A percentile compares a stretch with the other conserved stretches of the same genome.
These are phyloP conservation scores for Aricia artaxerxes DNA, from an alignment of 2,888 invertebrate genomes.

Conservation along the genomic window DNA sequence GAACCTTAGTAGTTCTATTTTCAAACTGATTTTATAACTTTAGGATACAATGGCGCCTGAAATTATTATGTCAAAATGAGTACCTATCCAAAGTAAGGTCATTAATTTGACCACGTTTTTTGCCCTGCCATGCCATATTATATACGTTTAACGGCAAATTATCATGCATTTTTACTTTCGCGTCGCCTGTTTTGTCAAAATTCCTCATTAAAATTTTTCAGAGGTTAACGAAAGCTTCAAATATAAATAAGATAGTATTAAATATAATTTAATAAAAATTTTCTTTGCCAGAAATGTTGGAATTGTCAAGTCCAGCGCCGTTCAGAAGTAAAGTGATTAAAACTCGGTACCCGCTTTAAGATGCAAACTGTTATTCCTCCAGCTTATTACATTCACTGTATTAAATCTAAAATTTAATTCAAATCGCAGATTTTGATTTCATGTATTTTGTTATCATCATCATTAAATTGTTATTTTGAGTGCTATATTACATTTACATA, in stretches of 20 bases:
- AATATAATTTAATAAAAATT: neutral
- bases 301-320: constrained; percentile 23
- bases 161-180: too few species aligned
- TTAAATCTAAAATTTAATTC: neutral
- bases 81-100: too few species aligned
- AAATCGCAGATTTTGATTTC: neutral
- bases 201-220: neutral
- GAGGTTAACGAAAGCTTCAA: neutral
- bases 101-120: too few species aligned
- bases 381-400: constrained; percentile 1
- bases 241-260: neutral
- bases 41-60: too few species aligned
- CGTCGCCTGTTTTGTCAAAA: neutral
- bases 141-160: too few species aligned
- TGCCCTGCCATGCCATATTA: too few species aligned
- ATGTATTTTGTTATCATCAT: neutral
- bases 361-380: constrained; percentile 26
- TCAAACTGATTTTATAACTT: too few species aligned
- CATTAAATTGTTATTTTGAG: neutral
- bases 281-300: neutral
- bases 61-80: too few species aligned
- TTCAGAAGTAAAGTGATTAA: constrained; percentile 26
- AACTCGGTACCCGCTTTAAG: constrained; percentile 8
- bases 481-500: too few species aligned
- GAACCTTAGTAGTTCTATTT: too few species aligned